A percentile compares a stretch with the other conserved stretches of the same genome.
Evolutionary conservation across 2,113 vertebrate genomes (phyloP).

Genomic region (Odobenus rosmarus): DNA sequence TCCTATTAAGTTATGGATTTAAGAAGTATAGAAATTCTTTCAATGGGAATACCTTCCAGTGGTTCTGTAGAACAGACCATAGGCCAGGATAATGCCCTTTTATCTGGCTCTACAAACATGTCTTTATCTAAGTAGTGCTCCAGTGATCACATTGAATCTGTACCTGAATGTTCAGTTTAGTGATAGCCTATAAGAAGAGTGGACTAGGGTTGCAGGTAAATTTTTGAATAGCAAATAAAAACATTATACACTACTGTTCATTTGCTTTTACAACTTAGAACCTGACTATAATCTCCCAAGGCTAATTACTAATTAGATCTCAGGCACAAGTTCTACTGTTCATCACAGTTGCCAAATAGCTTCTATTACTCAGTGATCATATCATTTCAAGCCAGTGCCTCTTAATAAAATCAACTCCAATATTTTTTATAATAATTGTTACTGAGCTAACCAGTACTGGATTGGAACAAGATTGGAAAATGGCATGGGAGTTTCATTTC

Average conservation of each 20-base stretch:
- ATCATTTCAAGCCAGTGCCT: neutral
- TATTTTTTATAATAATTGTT: slow-evolving; percentile 15
- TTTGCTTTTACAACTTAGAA: neutral
- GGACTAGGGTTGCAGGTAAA: neutral
- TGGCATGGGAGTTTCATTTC: neutral
- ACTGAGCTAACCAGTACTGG: neutral
- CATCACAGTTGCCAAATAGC: neutral
- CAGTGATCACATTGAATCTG: neutral
- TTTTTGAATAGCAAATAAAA: neutral
- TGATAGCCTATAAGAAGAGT: neutral
- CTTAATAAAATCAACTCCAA: neutral
- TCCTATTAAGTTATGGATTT: neutral
- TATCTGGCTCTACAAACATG: neutral
- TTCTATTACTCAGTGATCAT: neutral
- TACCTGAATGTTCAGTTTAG: neutral
- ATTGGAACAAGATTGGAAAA: neutral
- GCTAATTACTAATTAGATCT: slow-evolving; percentile 16
- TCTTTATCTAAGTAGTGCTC: neutral
- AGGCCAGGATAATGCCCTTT: neutral
- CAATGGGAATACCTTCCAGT: neutral
- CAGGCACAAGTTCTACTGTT: neutral
- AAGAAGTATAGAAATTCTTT: neutral
- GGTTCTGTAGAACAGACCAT: neutral
- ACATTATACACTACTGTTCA: neutral
- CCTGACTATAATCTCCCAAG: neutral